A percentile compares a stretch with the other conserved stretches of the same genome.
These are phyloP conservation scores for Drosophila albomicans DNA, from an alignment of 1,140 invertebrate species.

Conservation along the genomic window DNA sequence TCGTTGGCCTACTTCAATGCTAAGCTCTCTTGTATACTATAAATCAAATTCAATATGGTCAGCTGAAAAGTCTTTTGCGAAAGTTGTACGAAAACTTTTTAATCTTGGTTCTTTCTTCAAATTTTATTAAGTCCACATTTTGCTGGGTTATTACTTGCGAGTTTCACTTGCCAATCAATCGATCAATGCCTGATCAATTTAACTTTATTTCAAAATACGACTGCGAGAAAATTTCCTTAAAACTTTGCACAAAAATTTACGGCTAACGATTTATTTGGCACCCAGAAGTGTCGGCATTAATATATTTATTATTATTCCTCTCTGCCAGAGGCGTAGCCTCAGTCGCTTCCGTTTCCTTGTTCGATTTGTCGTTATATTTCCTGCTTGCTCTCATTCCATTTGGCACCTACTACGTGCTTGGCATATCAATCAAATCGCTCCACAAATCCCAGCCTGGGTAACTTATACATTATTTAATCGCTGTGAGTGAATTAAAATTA, in stretches of 20 bases:
- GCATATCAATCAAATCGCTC: slow-evolving; percentile 57
- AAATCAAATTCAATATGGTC: slow-evolving; percentile 8
- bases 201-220: slow-evolving; percentile 14
- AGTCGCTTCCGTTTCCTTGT: slow-evolving; percentile 30
- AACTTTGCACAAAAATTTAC: slow-evolving; percentile 4
- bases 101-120: background rate
- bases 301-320: slow-evolving; percentile 29
- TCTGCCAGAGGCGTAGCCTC: background rate
- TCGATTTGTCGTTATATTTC: slow-evolving; percentile 30
- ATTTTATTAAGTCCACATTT: slow-evolving; percentile 7
- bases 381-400: background rate
- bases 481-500: slow-evolving; percentile 74
- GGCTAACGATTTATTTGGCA: slow-evolving; percentile 13
- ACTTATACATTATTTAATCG: slow-evolving; percentile 71
- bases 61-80: background rate
- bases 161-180: slow-evolving; percentile 14
- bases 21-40: background rate
- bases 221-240: background rate
- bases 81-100: background rate
- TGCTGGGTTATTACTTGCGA: slow-evolving; percentile 1
- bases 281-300: slow-evolving; percentile 19
- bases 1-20: background rate
- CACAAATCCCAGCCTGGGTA: slow-evolving; percentile 46
- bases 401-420: slow-evolving; percentile 43
- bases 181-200: slow-evolving; percentile 22